Evolutionary conservation across 2,888 invertebrate species (phyloP).

Genomic region (Hetaerina titia): DNA sequence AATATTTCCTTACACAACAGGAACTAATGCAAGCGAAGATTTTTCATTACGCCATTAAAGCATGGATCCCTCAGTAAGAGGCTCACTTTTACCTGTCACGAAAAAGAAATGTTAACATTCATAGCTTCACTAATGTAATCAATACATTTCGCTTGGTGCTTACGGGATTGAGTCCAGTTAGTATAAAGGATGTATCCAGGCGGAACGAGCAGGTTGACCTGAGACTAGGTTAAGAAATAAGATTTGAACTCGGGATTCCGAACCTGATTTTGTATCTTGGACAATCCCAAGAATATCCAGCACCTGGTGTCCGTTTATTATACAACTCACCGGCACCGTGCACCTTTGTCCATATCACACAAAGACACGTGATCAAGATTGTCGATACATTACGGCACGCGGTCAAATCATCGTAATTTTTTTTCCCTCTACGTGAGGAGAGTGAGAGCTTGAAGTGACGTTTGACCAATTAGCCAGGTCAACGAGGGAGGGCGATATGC

Average conservation of each 20-base stretch:
- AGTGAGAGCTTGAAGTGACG: too few species aligned
- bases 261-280: neutral
- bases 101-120: too few species aligned
- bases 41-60: too few species aligned
- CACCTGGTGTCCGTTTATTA: neutral
- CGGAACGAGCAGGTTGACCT: neutral
- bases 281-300: neutral
- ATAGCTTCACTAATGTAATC: too few species aligned
- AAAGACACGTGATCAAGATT: neutral
- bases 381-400: neutral
- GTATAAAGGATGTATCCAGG: neutral
- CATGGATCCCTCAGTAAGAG: too few species aligned
- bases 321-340: neutral
- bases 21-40: too few species aligned
- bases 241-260: neutral
- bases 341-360: neutral
- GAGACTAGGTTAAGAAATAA: neutral
- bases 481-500: neutral
- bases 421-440: neutral
- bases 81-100: too few species aligned
- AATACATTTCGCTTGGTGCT: too few species aligned
- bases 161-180: neutral
- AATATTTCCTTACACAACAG: too few species aligned
- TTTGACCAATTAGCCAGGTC: neutral
- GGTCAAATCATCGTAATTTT: neutral